Conservation (phyloP, 2,888 invertebrate species). For the Leptura quadrifasciata region DNA sequence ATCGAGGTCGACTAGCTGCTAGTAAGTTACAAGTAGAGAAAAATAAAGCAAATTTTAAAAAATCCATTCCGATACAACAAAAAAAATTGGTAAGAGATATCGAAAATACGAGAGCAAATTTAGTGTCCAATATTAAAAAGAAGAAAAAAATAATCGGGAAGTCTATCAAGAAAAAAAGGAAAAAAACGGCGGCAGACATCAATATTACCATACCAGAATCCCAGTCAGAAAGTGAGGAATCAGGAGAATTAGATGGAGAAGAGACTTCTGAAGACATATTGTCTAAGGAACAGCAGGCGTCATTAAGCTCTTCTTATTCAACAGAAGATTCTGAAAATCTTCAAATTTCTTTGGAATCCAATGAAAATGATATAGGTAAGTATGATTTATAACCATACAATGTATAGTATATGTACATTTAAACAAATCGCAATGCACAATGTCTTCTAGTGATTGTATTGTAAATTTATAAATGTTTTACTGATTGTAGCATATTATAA, state of each 20-base stretch:
- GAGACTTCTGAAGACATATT: neutral
- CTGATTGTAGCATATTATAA: too few relatives aligned
- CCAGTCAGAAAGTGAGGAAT: conserved; percentile 49
- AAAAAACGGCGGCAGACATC: conserved; percentile 52
- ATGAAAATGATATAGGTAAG: conserved; percentile 35
- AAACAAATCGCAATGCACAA: too few relatives aligned
- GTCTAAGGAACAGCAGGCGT: conserved; percentile 9
- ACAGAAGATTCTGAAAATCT: conserved; percentile 46
- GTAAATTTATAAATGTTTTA: too few relatives aligned
- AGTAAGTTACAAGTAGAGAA: conserved; percentile 69
- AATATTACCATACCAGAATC: conserved; percentile 58
- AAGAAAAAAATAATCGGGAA: conserved; percentile 10
- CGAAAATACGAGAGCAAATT: conserved; percentile 73
- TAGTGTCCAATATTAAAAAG: conserved; percentile 57
- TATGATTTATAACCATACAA: conserved; percentile 1
- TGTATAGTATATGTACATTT: too few relatives aligned
- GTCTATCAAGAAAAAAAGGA: conserved; percentile 18
- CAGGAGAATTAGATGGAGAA: neutral
- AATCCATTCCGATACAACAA: conserved; percentile 63
- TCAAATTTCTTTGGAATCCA: neutral
- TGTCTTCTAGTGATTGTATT: too few relatives aligned
- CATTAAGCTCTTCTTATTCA: conserved; percentile 47
- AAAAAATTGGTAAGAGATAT: conserved; percentile 71
- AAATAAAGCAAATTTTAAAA: conserved; percentile 59
- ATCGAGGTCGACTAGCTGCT: conserved; percentile 72